Conservation (phyloP, 2,888 invertebrate species). For the Cataglyphis rosenhaueri region DNA sequence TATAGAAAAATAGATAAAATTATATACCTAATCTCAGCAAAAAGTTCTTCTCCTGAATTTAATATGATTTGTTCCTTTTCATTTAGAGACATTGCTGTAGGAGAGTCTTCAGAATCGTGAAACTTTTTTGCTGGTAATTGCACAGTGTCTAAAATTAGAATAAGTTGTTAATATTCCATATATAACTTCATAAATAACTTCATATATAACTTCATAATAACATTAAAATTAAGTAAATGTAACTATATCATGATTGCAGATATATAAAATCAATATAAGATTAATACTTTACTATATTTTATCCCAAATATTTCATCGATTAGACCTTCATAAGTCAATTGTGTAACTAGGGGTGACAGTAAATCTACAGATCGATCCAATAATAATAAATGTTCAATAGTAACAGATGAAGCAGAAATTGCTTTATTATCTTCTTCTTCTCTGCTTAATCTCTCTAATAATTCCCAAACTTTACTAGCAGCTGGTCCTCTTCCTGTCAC, state of each 20-base stretch:
- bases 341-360: constrained; percentile 96
- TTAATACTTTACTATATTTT: constrained; percentile 87
- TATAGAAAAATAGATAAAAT: not conserved
- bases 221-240: not conserved
- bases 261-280: constrained; percentile 18
- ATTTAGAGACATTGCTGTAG: constrained; percentile 88
- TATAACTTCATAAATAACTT: not conserved
- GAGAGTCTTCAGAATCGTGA: constrained; percentile 89
- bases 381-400: constrained; percentile 95
- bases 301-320: constrained; percentile 98
- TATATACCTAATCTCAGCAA: constrained; percentile 90
- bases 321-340: constrained; percentile 98
- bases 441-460: constrained; percentile 91
- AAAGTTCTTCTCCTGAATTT: constrained; percentile 96
- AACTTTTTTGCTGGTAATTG: constrained; percentile 95
- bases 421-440: constrained; percentile 87
- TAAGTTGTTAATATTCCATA: constrained; percentile 11
- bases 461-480: constrained; percentile 95
- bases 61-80: constrained; percentile 92
- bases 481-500: constrained; percentile 96
- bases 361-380: constrained; percentile 97
- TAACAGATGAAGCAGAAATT: constrained; percentile 86
- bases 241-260: constrained; percentile 1
- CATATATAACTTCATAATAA: not conserved
- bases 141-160: constrained; percentile 88